Conservation (phyloP, 2,113 vertebrate genomes). For the Axis porcinus region DNA sequence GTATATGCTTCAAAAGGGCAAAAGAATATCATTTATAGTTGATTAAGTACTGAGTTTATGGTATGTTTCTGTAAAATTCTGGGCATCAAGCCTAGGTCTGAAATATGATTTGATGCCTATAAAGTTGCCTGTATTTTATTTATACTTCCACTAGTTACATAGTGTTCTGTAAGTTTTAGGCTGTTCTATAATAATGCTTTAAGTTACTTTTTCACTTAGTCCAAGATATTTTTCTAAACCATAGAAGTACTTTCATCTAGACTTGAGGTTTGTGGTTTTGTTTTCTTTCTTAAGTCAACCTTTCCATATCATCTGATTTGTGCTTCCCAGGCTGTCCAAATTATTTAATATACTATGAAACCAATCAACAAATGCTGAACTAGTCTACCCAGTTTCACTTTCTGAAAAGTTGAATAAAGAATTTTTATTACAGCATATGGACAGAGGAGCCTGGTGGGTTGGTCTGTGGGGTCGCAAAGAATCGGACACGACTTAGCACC, state of each 20-base stretch:
- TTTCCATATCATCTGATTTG: not conserved
- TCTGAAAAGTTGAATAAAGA: not conserved
- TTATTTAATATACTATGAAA: slow-evolving; percentile 13
- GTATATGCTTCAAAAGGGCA: slow-evolving; percentile 25
- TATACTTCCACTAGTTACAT: slow-evolving; percentile 30
- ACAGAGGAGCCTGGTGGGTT: not conserved
- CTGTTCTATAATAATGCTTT: not conserved
- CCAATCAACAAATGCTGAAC: not conserved
- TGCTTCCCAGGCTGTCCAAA: not conserved
- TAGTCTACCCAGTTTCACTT: not conserved
- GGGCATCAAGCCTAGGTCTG: slow-evolving; percentile 36
- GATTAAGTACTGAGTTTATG: not conserved
- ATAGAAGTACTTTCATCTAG: not conserved
- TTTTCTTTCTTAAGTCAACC: not conserved
- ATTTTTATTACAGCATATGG: not conserved
- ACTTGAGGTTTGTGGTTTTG: slow-evolving; percentile 16
- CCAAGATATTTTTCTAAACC: not conserved
- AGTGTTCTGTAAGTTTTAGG: not conserved
- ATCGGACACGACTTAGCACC: not conserved
- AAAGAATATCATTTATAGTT: slow-evolving; percentile 4
- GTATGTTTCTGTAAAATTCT: slow-evolving; percentile 43
- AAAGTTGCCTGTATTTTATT: slow-evolving; percentile 40
- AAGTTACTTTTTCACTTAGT: slow-evolving; percentile 5
- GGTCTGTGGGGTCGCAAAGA: not conserved
- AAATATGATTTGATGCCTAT: slow-evolving; percentile 20